Evolutionary conservation across 2,888 invertebrate genomes (phyloP), one percentile per base, ranked within the genome.

Genomic region (Molanna angustata): DNA sequence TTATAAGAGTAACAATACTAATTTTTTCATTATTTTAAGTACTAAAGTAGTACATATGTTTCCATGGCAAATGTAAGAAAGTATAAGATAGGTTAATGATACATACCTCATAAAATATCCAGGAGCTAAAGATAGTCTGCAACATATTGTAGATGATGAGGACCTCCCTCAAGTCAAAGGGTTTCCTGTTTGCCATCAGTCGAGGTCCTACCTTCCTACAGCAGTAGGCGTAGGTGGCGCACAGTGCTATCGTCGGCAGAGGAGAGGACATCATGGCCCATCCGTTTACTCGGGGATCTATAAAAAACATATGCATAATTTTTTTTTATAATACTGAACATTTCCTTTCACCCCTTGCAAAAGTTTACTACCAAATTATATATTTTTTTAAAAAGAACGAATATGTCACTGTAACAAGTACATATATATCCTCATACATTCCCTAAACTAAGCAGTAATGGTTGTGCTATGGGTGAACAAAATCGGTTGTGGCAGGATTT

Each of bases 251-350:
- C 60, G 94, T 94, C 41, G 94, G 94, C 66, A 88, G 77, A 14
- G 94, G 94, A 56, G 90, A 90, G 64, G 86, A 85, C 89, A 94
- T 90, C 85, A 95, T 84, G 57, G 87, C 77, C 90, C 92, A 94
- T 66, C 86, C 85, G 64, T 85, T 89, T 48, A 94, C 92, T 61
- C 95, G 82, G 37, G 90, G 90, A 83, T 96, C 96, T 92, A 76
- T 45, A 54, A 16, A 19, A 7, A 22, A 39, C 47, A 32, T 18
- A 27, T 27, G 4, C 6, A 27, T 27, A n/a, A n/a, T n/a, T n/a
- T n/a, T n/a, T n/a, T n/a, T n/a, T n/a, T n/a, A n/a, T n/a, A n/a
- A n/a, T n/a, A n/a, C n/a, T n/a, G n/a, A n/a, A n/a, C n/a, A n/a
- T n/a, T n/a, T n/a, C n/a, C n/a, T n/a, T n/a, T n/a, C n/a, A n/a